Evolutionary conservation across 2,888 invertebrate genomes (phyloP).

Genomic region (Cephonodes hylas): DNA sequence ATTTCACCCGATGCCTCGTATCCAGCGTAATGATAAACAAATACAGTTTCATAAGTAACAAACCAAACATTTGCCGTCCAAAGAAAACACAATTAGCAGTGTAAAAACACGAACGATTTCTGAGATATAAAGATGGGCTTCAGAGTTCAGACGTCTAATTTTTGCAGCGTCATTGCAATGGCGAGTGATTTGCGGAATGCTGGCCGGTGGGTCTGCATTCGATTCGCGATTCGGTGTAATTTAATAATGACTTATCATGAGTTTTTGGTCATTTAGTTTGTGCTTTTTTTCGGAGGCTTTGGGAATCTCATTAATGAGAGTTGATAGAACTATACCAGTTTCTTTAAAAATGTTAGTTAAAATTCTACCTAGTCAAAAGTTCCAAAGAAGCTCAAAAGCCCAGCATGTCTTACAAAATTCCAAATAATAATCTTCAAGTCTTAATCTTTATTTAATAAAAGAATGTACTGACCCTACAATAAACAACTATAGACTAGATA

Average conservation of each 20-base stretch:
- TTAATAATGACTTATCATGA: neutral
- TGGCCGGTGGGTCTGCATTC: neutral
- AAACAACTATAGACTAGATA: too few species aligned
- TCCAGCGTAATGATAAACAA: constrained; percentile 1
- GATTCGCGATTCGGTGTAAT: constrained; percentile 1
- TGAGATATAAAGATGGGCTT: neutral
- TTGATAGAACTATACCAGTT: neutral
- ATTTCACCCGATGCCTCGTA: too few species aligned
- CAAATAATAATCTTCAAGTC: too few species aligned
- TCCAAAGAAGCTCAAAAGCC: too few species aligned
- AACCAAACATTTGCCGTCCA: neutral
- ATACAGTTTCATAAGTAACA: neutral
- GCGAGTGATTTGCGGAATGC: neutral
- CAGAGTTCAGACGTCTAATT: neutral
- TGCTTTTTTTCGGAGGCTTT: neutral
- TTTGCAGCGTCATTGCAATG: neutral
- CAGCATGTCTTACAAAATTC: too few species aligned
- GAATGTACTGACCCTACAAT: too few species aligned
- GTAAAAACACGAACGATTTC: neutral
- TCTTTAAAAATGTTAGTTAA: too few species aligned
- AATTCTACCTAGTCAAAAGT: too few species aligned
- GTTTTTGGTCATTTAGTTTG: neutral
- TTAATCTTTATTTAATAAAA: too few species aligned
- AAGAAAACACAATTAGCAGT: constrained; percentile 1
- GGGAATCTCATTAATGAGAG: neutral